Evolutionary conservation across 2,113 vertebrate genomes (phyloP), one percentile per base, ranked within the genome.

Genomic region (Australoheros scitulus): DNA sequence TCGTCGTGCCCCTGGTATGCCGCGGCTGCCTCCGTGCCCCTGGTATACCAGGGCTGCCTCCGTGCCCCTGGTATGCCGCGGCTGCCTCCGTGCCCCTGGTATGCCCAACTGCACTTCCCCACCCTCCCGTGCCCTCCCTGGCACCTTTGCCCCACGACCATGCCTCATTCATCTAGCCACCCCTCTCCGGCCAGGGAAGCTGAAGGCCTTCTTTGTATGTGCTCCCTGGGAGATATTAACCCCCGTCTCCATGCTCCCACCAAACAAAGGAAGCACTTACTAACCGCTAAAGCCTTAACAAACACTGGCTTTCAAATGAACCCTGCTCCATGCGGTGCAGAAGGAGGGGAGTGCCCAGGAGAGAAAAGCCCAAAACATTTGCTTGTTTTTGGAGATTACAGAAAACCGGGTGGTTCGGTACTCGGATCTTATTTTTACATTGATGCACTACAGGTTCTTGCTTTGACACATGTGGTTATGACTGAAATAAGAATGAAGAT

Each of bases 211-310:
- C 94, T 95, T 96, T 95, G 95, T 96, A 87, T 79, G 86, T 76
- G 22, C 91, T 94, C 93, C 92, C 94, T 92, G 90, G 92, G 94
- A 96, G 93, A 95, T 92, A 95, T 95, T 94, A 95, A 94, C 94
- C 94, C 90, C 94, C 88, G 87, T 91, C 92, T 92, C 89, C 82
- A 43, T 61, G 85, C 91, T 89, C 82, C 87, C 87, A 87, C 93
- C 90, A 90, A 93, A 96, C 93, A 96, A 96, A 95, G 94, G 92
- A 94, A 94, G 93, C 92, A 95, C 95, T 96, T 95, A 95, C 93
- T 91, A 94, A 94, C 93, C 88, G 87, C 95, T 95, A 95, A 94
- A 95, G 93, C 92, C 89, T 95, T 94, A 95, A 95, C 93, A 96
- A 95, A 95, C 92, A 93, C 82, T 68, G 92, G 88, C 93, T 95